Percentiles rank a stretch among this genome's conserved stretches.
phyloP scores from a whole-genome alignment of 2,113 vertebrate species.

The Ranitomeya imitator region DNA sequence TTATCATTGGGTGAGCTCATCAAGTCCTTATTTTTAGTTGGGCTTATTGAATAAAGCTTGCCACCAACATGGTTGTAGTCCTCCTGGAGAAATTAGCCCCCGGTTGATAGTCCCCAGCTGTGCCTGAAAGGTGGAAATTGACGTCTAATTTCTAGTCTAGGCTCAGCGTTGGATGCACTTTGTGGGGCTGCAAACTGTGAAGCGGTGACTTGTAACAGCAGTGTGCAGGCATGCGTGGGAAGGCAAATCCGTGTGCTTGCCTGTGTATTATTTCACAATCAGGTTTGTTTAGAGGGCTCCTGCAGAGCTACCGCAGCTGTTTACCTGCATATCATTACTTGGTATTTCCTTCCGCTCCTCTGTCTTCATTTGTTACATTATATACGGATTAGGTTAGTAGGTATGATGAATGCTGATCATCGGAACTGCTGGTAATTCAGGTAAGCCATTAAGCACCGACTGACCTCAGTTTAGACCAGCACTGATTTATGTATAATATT shows the following conservation, averaged over 20 bases:
- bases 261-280: slow-evolving; percentile 34
- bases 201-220: slow-evolving; percentile 36
- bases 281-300: slow-evolving; percentile 33
- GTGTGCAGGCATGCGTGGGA: slow-evolving; percentile 37
- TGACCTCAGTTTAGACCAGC: background rate
- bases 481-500: background rate
- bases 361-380: background rate
- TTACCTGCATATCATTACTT: slow-evolving; percentile 46
- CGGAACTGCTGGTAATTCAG: background rate
- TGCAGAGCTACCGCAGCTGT: slow-evolving; percentile 38
- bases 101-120: slow-evolving; percentile 1
- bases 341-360: background rate
- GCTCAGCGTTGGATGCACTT: slow-evolving; percentile 29
- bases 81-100: slow-evolving; percentile 31
- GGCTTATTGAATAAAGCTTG: slow-evolving; percentile 21
- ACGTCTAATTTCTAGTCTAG: slow-evolving; percentile 12
- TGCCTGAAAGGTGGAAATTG: slow-evolving; percentile 34
- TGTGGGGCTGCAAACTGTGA: slow-evolving; percentile 36
- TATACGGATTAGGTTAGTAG: background rate
- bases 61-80: background rate
- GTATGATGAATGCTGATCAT: background rate
- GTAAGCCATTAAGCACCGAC: background rate
- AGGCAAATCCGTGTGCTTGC: slow-evolving; percentile 19
- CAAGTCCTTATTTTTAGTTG: background rate
- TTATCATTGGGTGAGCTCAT: background rate